phyloP scores from a whole-genome alignment of 2,888 invertebrate genomes.

The Sminthurides aquaticus region DNA sequence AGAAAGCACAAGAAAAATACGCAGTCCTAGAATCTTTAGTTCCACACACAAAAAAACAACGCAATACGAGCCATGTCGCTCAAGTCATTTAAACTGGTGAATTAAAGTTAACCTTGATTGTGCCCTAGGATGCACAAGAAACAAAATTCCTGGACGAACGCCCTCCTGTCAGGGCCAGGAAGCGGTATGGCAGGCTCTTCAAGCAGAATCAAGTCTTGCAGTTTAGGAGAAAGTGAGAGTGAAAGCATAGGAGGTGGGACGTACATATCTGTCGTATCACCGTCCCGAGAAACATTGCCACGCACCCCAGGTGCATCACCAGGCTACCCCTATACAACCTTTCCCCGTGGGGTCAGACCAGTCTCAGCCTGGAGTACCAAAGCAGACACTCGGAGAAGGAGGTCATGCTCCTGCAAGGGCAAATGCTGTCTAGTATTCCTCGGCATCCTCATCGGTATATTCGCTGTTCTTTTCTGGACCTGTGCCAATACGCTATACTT shows the following conservation, averaged over 20 bases:
- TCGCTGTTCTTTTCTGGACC: constrained; percentile 7
- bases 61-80: too few species aligned
- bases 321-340: constrained; percentile 9
- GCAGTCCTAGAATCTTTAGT: too few species aligned
- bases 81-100: too few species aligned
- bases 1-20: too few species aligned
- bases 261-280: constrained; percentile 14
- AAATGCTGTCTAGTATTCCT: constrained; percentile 7
- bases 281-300: background rate
- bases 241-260: background rate
- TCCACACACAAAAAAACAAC: too few species aligned
- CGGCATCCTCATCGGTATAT: constrained; percentile 12
- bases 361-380: background rate
- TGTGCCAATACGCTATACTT: constrained; percentile 2
- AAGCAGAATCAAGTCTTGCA: background rate
- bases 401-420: background rate
- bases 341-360: background rate
- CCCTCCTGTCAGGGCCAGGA: constrained; percentile 9
- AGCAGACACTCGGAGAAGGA: background rate
- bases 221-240: background rate
- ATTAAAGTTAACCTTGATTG: background rate
- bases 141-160: constrained; percentile 13
- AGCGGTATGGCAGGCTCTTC: background rate
- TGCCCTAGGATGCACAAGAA: constrained; percentile 6
- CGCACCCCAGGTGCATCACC: background rate